Percentiles rank a stretch among this genome's conserved stretches.
phyloP scores from a whole-genome alignment of 2,888 invertebrate species.

The Dinocampus coccinellae region DNA sequence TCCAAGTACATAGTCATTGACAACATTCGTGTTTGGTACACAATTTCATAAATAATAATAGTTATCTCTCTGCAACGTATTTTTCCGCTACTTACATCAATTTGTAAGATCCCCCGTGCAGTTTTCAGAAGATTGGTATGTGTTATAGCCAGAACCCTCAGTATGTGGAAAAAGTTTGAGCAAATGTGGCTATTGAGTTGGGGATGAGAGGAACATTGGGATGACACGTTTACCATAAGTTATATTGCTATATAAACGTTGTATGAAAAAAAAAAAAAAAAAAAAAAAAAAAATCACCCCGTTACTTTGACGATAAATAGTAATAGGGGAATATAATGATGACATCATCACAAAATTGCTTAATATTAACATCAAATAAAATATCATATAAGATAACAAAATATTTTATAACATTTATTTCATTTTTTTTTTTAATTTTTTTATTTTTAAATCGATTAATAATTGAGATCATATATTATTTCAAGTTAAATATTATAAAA shows the following conservation, averaged over 20 bases:
- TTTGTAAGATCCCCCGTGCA: conserved; percentile 9
- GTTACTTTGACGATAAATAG: conserved; percentile 29
- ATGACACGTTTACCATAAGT: conserved; percentile 17
- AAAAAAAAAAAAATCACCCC: conserved; percentile 10
- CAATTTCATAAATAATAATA: conserved; percentile 7
- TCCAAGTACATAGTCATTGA: neutral
- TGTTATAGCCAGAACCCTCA: conserved; percentile 28
- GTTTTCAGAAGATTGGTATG: conserved; percentile 25
- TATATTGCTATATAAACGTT: conserved; percentile 27
- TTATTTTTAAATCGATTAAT: no score
- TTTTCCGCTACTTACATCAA: conserved; percentile 11
- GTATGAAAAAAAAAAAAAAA: no score
- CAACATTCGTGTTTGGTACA: conserved; percentile 36
- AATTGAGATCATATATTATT: no score
- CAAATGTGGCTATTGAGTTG: conserved; percentile 8
- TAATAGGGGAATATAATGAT: conserved; percentile 1
- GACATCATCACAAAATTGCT: conserved; percentile 27
- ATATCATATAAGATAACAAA: neutral
- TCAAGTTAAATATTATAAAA: no score
- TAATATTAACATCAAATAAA: neutral
- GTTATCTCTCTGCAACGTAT: neutral
- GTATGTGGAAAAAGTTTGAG: conserved; percentile 23
- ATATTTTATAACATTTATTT: no score
- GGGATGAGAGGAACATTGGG: neutral
- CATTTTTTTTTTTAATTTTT: no score